Evolutionary conservation across 2,797 vertebrate species (phyloP), one percentile per base, ranked within the genome.

Genomic region (Benthosema pterotum): DNA sequence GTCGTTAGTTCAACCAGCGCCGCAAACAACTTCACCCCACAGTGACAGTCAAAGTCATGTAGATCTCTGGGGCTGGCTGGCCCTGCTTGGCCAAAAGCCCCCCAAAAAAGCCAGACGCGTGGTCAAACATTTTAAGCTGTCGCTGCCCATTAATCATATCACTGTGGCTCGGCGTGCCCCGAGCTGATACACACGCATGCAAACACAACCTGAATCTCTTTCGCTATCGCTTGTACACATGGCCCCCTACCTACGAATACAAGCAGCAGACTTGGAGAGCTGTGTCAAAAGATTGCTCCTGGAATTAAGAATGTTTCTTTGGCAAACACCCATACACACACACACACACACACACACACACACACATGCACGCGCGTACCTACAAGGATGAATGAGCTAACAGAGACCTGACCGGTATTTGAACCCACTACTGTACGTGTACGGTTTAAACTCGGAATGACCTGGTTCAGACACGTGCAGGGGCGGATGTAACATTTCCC

Each of bases 41-140:
- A 38, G 32, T 38, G 32, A 38, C 32, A 38, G 32, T 38, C 32
- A 38, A 38, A 38, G 32, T 38, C 32, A 32, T 38, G 32, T 38
- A 32, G 32, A 7, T 32, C 32, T 32, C 32, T 9, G 7, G 32
- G 32, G 32, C 6, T n/a, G n/a, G n/a, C n/a, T 32, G 32, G 32
- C 32, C 32, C 32, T 8, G 32, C 32, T 32, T 32, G 32, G 32
- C 32, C 32, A 69, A 86, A 86, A 65, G n/a, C n/a, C n/a, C n/a
- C n/a, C n/a, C 79, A 60, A 90, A 58, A 72, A 83, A 64, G 5
- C 47, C 9, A 75, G 65, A 66, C 78, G 57, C 75, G 63, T 59
- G 59, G 72, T 71, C 62, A 81, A 76, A 77, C 78, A 76, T 72
- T 83, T 78, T 54, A 77, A 79, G 69, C 79, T 76, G 83, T 83